Base-by-base conservation (phyloP, 2,113 vertebrate species). In the Damaliscus lunatus region DNA sequence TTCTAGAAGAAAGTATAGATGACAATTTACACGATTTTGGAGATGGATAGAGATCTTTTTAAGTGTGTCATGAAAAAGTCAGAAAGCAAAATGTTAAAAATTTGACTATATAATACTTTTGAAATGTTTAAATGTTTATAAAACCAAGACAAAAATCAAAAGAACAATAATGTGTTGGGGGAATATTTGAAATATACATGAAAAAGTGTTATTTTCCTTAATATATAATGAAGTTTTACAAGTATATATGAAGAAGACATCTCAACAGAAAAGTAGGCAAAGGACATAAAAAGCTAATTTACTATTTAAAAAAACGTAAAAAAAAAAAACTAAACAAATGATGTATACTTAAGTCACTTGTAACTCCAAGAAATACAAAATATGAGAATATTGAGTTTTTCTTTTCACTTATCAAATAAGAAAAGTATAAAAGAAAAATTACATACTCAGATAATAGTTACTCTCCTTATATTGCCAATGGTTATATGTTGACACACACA, bases 381-480 rank as follows among this genome's bases (percentile, higher is more conserved):
- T 82, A 78, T 7, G 55, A 50, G 78, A 94, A 31, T 27, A 92
- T 0, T 52, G 57, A 92, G n/a, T 12, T 55, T 95, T 97, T 59
- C 29, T 25, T 83, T 96, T 95, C 86, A n/a, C 5, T 91, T 95
- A 82, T 88, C 60, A 93, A 88, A 78, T 90, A n/a, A 90, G 52
- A 93, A 94, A 93, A 46, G 2, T 82, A 10, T 55, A 10, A 87
- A 7, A 82, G 33, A 94, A 62, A 40, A 83, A 82, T 15, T 46
- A 67, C 12, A 36, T 74, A 55, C 59, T 17, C 36, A 95, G 48
- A 91, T 84, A 50, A 71, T 2, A 50, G 2, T 89, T 64, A 43
- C 3, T 93, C 11, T 90, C 12, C 33, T 31, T 88, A 5, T 52
- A 40, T 4, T 71, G n/a, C 25, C 13, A 46, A n/a, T 64, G 13